A percentile compares a stretch with the other conserved stretches of the same genome.
These are phyloP conservation scores for Epizoanthus ramosus DNA, from an alignment of 92 coral and sea anemone genomes.

Conservation along the genomic window DNA sequence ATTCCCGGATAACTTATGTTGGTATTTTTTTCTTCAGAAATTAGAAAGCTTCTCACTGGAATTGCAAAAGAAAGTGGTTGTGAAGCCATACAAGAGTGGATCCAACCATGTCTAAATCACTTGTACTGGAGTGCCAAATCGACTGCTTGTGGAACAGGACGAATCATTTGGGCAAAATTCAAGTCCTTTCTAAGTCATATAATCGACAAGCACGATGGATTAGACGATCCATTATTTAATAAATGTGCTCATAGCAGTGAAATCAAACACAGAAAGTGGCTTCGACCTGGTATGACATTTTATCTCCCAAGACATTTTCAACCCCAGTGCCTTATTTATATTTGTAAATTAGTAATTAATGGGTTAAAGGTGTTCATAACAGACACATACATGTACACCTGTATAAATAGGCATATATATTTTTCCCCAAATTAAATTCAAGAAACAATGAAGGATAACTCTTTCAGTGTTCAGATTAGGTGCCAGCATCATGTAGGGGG, in stretches of 20 bases:
- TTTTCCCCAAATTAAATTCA: too few relatives aligned
- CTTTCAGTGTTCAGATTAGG: too few relatives aligned
- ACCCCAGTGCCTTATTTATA: too few relatives aligned
- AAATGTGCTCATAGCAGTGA: conserved; percentile 48
- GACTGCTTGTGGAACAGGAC: conserved; percentile 57
- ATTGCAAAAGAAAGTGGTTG: conserved; percentile 63
- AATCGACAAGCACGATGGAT: conserved; percentile 43
- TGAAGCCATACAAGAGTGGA: conserved; percentile 51
- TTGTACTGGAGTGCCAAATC: conserved; percentile 61
- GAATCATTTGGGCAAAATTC: conserved; percentile 51
- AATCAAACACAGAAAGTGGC: conserved; percentile 59
- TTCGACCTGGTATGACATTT: conserved; percentile 58
- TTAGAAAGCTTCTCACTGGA: conserved; percentile 62
- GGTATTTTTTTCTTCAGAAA: conserved; percentile 40
- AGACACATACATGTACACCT: too few relatives aligned
- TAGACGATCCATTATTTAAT: conserved; percentile 47
- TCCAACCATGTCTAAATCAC: conserved; percentile 56
- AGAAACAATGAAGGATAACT: too few relatives aligned
- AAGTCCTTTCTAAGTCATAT: conserved; percentile 43
- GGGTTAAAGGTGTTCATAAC: too few relatives aligned
- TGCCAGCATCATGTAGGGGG: too few relatives aligned
- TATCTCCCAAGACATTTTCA: too few relatives aligned
- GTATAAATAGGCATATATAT: too few relatives aligned
- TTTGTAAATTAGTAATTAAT: too few relatives aligned
- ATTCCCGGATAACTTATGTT: too few relatives aligned